Conservation (phyloP, 2,888 invertebrate species). For the Melinopterus prodromus region DNA sequence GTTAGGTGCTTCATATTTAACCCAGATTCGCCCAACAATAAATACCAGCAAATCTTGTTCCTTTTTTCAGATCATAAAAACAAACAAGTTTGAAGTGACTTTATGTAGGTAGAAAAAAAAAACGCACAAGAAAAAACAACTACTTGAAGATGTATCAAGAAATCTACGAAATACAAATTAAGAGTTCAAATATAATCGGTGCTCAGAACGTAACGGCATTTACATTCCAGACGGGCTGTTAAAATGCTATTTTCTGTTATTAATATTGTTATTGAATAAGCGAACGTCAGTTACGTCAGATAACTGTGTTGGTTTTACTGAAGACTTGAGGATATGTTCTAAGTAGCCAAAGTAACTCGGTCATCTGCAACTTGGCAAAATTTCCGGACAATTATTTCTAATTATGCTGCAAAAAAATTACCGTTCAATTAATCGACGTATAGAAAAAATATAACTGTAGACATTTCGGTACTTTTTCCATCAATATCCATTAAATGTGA, state of each 20-base stretch:
- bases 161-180: not conserved
- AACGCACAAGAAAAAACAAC: not conserved
- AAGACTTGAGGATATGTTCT: not conserved
- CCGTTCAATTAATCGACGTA: not conserved
- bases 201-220: not conserved
- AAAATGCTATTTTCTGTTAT: not conserved
- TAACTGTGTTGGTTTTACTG: not conserved
- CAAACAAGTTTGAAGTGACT: not conserved
- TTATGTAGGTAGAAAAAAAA: not conserved
- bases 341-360: not conserved
- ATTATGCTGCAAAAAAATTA: not conserved
- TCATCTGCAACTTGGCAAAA: not conserved
- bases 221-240: not conserved
- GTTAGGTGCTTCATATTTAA: not conserved
- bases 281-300: not conserved
- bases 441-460: not conserved
- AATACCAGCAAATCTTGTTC: not conserved
- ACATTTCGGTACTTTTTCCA: not conserved
- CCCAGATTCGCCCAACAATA: not conserved
- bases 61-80: not conserved
- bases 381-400: not conserved
- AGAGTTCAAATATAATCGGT: not conserved
- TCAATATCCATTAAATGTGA: too few relatives aligned
- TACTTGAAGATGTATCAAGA: not conserved
- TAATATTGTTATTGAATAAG: not conserved